Evolutionary conservation across 2,113 vertebrate species (phyloP), one percentile per base, ranked within the genome.

Genomic region (Dolichotis patagonum): DNA sequence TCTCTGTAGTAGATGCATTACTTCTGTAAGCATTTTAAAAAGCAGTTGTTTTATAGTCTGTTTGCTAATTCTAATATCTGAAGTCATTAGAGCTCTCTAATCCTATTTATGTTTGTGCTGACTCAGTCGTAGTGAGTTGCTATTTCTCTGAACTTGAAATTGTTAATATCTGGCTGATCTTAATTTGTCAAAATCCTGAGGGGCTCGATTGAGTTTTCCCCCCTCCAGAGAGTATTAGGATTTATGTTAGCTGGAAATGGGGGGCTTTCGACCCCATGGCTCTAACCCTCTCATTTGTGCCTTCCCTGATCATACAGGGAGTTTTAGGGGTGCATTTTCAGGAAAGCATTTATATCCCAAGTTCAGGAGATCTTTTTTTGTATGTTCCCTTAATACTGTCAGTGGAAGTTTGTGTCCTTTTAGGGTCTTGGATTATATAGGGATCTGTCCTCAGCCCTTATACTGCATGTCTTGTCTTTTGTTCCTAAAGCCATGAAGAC

Each of bases 141-240:
- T 88, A 71, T 78, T 67, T 89, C 91, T 83, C 91, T 75, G 78
- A 84, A 93, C 83, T 95, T 58, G 28, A 89, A 94, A 90, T 35
- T 91, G 88, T 78, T 75, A 78, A 93, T 63, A 92, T 77, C 73
- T 91, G 84, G 35, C 87, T 90, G 56, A 83, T 84, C 30, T 89
- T 90, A 73, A 82, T 80, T 82, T 93, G 60, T 85, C 83, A 84
- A 65, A 93, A 93, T 86, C 86, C 85, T 14, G 10, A 92, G 71
- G 58, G 88, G 6, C 71, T 52, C 58, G 71, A 22, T 1, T 63
- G 83, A 91, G 65, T 0, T n/a, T n/a, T 38, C 19, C 4, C 52
- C 6, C 1, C 60, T 9, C n/a, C 26, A 30, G 32, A 63, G 60
- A 89, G 26, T 4, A 3, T 49, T 32, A n/a, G 5, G 13, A 75